phyloP scores from a whole-genome alignment of 2,888 invertebrate genomes.

The Nomada goodeniana region DNA sequence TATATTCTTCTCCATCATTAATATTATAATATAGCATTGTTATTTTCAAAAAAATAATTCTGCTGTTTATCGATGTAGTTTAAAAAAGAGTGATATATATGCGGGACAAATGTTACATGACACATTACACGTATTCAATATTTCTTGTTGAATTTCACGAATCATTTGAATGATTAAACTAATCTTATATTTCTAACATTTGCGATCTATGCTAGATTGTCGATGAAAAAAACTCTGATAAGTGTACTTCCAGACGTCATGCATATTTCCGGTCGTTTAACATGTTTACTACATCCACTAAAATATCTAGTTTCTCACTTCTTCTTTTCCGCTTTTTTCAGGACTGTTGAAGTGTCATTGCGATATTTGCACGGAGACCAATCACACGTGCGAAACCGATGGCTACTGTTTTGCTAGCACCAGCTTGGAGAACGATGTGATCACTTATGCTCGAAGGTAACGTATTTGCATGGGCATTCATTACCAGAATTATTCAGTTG shows the following conservation, averaged over 20 bases:
- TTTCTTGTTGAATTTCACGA: no score
- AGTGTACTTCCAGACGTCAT: neutral
- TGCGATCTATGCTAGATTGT: no score
- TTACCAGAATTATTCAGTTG: conserved; percentile 12
- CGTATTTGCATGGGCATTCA: conserved; percentile 57
- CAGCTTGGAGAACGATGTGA: conserved; percentile 86
- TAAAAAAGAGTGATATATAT: no score
- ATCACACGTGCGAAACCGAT: conserved; percentile 94
- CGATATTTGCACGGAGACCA: conserved; percentile 90
- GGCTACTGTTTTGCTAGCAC: conserved; percentile 95
- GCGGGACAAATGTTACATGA: no score
- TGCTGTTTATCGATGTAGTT: no score
- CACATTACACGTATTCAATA: no score
- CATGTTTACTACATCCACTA: neutral
- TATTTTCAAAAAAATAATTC: no score
- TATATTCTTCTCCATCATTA: neutral
- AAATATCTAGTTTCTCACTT: neutral
- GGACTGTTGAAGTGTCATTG: conserved; percentile 94
- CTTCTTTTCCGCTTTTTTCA: conserved; percentile 81
- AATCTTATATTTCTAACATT: no score
- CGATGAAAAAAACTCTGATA: neutral
- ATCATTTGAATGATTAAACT: no score
- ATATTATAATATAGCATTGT: no score
- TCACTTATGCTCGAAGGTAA: conserved; percentile 92
- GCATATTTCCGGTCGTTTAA: neutral